Conservation (phyloP, 2,797 vertebrate genomes). For the Epinephelus awoara region DNA sequence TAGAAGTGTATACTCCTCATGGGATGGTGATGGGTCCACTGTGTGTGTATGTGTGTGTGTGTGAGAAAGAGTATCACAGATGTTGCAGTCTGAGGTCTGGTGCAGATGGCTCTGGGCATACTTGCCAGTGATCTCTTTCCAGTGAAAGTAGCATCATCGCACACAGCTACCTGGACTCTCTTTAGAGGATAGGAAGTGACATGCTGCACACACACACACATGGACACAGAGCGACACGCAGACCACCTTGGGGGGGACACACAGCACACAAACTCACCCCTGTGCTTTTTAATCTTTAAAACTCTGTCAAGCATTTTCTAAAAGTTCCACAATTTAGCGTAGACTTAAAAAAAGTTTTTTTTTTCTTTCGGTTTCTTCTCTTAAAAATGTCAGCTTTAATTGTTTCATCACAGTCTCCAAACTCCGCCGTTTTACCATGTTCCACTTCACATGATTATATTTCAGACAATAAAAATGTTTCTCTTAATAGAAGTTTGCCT, state of each 20-base stretch:
- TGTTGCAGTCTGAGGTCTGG: constrained; percentile 80
- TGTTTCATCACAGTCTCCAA: constrained; percentile 21
- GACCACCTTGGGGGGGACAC: neutral
- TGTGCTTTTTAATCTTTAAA: constrained; percentile 18
- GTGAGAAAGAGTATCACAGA: constrained; percentile 68
- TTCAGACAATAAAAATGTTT: constrained; percentile 29
- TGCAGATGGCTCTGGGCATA: constrained; percentile 81
- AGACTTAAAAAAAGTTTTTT: neutral
- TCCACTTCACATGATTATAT: constrained; percentile 9
- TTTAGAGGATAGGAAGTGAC: constrained; percentile 59
- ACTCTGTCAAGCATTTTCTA: constrained; percentile 15
- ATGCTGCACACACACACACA: constrained; percentile 9
- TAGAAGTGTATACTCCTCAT: constrained; percentile 70
- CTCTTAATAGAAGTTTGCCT: constrained; percentile 7
- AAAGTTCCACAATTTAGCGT: constrained; percentile 7
- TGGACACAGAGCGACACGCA: constrained; percentile 12
- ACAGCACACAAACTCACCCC: neutral
- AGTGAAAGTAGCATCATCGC: constrained; percentile 74
- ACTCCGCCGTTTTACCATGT: constrained; percentile 32
- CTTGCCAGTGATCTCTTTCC: constrained; percentile 81
- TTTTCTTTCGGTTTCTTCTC: neutral
- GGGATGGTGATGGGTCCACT: constrained; percentile 58
- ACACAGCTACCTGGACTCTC: constrained; percentile 63
- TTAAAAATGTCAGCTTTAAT: constrained; percentile 34
- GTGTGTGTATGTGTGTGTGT: constrained; percentile 48